Evolutionary conservation across 2,113 vertebrate species (phyloP).

Genomic region (Danionella cerebrum): DNA sequence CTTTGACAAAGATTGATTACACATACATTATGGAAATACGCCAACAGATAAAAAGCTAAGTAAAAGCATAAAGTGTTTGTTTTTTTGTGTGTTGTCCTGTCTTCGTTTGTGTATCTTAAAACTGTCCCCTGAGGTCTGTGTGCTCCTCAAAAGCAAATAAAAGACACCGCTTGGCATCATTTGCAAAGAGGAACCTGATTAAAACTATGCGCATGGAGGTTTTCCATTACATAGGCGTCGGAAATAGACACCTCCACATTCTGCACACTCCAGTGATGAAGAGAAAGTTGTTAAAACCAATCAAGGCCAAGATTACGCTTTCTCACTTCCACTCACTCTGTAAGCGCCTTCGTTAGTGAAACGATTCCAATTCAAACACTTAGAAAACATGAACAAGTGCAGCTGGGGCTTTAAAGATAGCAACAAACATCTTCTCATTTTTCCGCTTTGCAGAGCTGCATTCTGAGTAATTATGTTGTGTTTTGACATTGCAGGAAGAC

Average conservation of each 20-base stretch:
- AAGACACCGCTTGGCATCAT: neutral
- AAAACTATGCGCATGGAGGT: slow-evolving; percentile 3
- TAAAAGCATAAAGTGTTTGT: slow-evolving; percentile 14
- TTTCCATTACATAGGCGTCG: slow-evolving; percentile 15
- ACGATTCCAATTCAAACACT: slow-evolving; percentile 37
- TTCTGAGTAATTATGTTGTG: slow-evolving; percentile 59
- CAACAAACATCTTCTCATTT: slow-evolving; percentile 51
- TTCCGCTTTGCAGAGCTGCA: slow-evolving; percentile 42
- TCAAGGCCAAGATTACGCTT: slow-evolving; percentile 14
- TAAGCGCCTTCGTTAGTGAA: slow-evolving; percentile 12
- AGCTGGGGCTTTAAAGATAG: slow-evolving; percentile 62
- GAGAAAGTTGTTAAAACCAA: slow-evolving; percentile 30
- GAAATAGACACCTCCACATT: slow-evolving; percentile 31
- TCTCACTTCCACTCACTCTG: slow-evolving; percentile 1
- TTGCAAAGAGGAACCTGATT: slow-evolving; percentile 9
- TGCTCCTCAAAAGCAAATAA: slow-evolving; percentile 6
- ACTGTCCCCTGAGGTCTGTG: neutral
- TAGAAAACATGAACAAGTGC: slow-evolving; percentile 49
- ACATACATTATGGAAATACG: too few relatives aligned
- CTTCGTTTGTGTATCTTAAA: slow-evolving; percentile 8
- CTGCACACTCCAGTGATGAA: slow-evolving; percentile 19
- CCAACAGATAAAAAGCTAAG: neutral
- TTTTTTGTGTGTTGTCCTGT: slow-evolving; percentile 15
- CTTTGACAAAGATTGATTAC: too few relatives aligned
- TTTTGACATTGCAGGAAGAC: slow-evolving; percentile 55